A percentile compares a stretch with the other conserved stretches of the same genome.
These are phyloP conservation scores for Lipotes vexillifer DNA, from an alignment of 2,113 vertebrate species.

Conservation along the genomic window DNA sequence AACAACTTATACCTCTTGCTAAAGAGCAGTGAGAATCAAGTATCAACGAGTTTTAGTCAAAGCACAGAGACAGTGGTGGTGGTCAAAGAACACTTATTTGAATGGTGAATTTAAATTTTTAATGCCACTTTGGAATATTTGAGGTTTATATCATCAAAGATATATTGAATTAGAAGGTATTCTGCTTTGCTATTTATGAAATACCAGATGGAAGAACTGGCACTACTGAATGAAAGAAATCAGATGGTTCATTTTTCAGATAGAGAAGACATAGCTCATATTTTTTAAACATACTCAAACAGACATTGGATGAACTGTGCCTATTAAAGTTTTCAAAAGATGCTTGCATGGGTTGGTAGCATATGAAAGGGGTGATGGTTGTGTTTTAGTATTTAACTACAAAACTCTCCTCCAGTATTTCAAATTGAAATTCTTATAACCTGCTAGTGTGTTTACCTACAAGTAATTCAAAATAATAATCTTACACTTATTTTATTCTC, in stretches of 20 bases:
- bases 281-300: background rate
- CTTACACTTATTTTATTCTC: background rate
- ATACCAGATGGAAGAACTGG: background rate
- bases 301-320: background rate
- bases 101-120: background rate
- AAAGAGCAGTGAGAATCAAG: background rate
- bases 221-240: background rate
- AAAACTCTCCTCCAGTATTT: background rate
- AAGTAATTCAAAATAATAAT: background rate
- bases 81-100: background rate
- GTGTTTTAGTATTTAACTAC: background rate
- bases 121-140: background rate
- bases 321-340: background rate
- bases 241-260: background rate
- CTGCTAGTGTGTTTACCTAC: background rate
- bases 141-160: background rate
- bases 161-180: background rate
- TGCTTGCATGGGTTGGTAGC: fast-evolving
- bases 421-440: background rate
- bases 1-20: background rate
- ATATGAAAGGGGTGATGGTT: fast-evolving
- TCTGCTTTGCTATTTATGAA: background rate
- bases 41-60: background rate
- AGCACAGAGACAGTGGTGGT: background rate
- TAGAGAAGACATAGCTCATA: background rate